Evolutionary conservation across 1,140 invertebrate genomes (phyloP).

Genomic region (Drosophila sturtevanti): DNA sequence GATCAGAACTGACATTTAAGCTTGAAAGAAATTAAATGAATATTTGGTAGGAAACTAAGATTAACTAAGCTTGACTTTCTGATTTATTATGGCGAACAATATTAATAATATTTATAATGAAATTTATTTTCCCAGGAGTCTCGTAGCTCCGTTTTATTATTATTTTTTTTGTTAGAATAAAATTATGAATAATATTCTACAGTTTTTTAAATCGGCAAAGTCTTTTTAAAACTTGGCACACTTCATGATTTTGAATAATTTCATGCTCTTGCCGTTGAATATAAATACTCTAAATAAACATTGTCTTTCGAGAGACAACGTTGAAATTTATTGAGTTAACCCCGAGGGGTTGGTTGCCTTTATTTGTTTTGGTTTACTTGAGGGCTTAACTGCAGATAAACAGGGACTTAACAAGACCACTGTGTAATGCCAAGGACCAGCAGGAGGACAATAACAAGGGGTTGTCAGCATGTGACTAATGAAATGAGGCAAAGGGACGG

Average conservation of each 20-base stretch:
- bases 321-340: not conserved
- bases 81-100: not conserved
- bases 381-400: conserved; percentile 67
- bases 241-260: not conserved
- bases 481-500: conserved; percentile 29
- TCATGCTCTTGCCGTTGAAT: not conserved
- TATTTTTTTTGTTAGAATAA: not conserved
- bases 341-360: conserved; percentile 53
- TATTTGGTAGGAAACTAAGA: no score
- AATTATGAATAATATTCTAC: not conserved
- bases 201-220: not conserved
- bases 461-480: conserved; percentile 20
- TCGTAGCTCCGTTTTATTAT: not conserved
- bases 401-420: conserved; percentile 65
- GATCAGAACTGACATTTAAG: no score
- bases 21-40: no score
- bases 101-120: not conserved
- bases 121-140: not conserved
- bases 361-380: conserved; percentile 70
- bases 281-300: not conserved
- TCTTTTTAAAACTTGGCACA: not conserved
- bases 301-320: conserved; percentile 9
- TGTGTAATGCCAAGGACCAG: not conserved
- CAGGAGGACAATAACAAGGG: conserved; percentile 1
- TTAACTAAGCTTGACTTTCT: not conserved